Evolutionary conservation across 2,113 vertebrate species (phyloP).

Genomic region (Tricholaema leucomelas): DNA sequence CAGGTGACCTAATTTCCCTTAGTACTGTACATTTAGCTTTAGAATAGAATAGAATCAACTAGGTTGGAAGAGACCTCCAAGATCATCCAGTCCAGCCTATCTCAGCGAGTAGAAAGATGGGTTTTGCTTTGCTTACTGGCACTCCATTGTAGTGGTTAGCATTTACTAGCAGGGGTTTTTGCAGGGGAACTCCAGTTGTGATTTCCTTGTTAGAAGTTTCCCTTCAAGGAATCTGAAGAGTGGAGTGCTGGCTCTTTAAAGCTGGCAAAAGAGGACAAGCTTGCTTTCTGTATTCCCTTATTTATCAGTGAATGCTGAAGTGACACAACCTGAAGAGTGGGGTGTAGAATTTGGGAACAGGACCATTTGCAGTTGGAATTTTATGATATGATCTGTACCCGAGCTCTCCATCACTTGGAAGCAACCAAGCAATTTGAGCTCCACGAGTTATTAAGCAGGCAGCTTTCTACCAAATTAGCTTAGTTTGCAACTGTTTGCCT

Average conservation of each 20-base stretch:
- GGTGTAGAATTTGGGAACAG: not conserved
- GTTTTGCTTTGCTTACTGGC: not conserved
- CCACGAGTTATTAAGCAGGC: not conserved
- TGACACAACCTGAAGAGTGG: rapidly evolving
- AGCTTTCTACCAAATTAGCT: not conserved
- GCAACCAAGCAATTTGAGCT: not conserved
- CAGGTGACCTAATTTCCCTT: no score
- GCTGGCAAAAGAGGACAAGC: rapidly evolving
- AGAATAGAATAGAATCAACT: no score
- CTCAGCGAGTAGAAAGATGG: not conserved
- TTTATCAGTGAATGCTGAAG: rapidly evolving
- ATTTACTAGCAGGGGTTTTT: not conserved
- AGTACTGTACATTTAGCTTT: no score
- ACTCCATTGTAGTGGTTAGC: not conserved
- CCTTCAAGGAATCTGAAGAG: not conserved
- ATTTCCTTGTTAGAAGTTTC: not conserved
- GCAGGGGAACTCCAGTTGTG: rapidly evolving
- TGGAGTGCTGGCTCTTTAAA: not conserved
- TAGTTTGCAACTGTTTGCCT: not conserved
- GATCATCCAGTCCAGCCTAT: no score
- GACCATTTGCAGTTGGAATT: not conserved
- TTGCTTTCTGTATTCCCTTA: not conserved
- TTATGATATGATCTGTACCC: not conserved
- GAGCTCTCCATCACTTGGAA: not conserved
- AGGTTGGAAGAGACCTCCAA: no score